phyloP scores from a whole-genome alignment of 1,140 invertebrate species.

The Riptortus pedestris region DNA sequence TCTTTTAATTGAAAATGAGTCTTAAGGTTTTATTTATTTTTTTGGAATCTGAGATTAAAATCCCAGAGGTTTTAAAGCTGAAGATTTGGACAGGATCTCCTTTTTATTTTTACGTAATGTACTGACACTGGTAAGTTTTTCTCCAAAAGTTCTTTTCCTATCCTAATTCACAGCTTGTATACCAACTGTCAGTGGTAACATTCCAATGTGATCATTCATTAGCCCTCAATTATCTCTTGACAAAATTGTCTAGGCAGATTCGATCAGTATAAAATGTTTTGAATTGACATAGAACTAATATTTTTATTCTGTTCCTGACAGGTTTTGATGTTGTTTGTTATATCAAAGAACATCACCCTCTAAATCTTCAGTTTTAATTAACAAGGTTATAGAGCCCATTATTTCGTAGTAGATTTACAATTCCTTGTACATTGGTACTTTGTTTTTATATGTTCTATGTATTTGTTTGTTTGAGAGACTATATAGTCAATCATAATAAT shows the following conservation, averaged over 20 bases:
- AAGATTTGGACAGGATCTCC: background rate
- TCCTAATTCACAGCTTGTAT: background rate
- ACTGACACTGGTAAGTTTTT: background rate
- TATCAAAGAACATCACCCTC: background rate
- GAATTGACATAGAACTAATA: background rate
- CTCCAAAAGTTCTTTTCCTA: background rate
- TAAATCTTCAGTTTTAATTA: background rate
- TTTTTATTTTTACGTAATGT: background rate
- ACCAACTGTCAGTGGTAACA: background rate
- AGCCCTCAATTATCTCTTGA: background rate
- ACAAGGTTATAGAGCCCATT: slow-evolving; percentile 16
- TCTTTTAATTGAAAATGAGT: background rate
- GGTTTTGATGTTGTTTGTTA: background rate
- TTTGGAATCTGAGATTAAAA: background rate
- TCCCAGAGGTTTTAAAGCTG: background rate
- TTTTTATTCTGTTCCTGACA: background rate
- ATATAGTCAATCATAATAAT: background rate
- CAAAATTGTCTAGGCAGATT: background rate
- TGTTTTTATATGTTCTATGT: slow-evolving; percentile 9
- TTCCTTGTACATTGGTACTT: background rate
- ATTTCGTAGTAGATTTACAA: slow-evolving; percentile 25
- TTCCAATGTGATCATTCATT: background rate
- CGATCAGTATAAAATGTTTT: background rate
- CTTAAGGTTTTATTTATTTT: background rate
- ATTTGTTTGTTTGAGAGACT: background rate